Evolutionary conservation across 2,113 vertebrate genomes (phyloP).

Genomic region (Scomber scombrus): DNA sequence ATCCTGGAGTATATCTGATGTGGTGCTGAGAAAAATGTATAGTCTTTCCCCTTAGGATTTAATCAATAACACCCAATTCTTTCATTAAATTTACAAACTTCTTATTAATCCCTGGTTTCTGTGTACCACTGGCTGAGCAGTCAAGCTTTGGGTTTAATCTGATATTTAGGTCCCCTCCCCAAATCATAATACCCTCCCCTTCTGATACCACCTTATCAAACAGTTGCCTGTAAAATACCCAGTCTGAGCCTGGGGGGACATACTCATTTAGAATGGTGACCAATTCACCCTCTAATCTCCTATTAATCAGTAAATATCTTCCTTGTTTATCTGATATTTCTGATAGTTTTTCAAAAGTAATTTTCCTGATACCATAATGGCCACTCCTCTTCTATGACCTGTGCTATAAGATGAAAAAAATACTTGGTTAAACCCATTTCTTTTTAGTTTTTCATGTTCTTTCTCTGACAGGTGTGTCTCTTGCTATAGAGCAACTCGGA

Average conservation of each 20-base stretch:
- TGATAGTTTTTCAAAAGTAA: neutral
- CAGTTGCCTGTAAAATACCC: neutral
- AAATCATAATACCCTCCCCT: neutral
- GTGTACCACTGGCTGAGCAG: neutral
- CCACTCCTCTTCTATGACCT: neutral
- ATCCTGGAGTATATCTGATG: too few relatives aligned
- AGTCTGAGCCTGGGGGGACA: neutral
- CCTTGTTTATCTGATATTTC: neutral
- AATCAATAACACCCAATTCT: neutral
- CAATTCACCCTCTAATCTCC: neutral
- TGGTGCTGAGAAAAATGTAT: too few relatives aligned
- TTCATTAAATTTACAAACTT: neutral
- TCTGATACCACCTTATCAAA: neutral
- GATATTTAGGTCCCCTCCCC: neutral
- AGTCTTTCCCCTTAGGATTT: too few relatives aligned
- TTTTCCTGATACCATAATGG: neutral
- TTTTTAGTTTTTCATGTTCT: conserved; percentile 2
- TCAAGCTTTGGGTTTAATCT: neutral
- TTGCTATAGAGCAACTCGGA: neutral
- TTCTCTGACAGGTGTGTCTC: neutral
- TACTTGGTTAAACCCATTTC: neutral
- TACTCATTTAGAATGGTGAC: neutral
- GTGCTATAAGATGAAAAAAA: neutral
- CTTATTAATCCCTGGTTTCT: neutral
- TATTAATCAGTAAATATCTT: neutral